Evolutionary conservation across 1,140 invertebrate species (phyloP).

Genomic region (Listronotus bonariensis): DNA sequence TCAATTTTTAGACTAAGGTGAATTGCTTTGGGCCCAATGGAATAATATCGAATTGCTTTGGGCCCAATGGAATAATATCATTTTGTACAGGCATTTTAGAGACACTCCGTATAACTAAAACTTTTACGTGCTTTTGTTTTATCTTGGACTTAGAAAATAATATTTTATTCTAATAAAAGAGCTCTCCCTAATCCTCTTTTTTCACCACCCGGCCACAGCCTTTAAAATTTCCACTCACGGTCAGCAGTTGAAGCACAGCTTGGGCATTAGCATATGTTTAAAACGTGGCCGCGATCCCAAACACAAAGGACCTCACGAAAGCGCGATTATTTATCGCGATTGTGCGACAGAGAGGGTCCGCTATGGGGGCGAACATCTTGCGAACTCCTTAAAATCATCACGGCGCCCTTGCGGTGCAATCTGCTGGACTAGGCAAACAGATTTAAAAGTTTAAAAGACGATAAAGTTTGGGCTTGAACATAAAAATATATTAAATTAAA

Average conservation of each 20-base stretch:
- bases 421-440: slow-evolving; percentile 10
- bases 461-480: neutral
- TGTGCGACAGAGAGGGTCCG: slow-evolving; percentile 16
- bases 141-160: too few relatives aligned
- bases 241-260: slow-evolving; percentile 45
- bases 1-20: too few relatives aligned
- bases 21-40: too few relatives aligned
- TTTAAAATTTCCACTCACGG: slow-evolving; percentile 48
- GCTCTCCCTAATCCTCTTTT: slow-evolving; percentile 15
- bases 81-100: too few relatives aligned
- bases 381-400: slow-evolving; percentile 39
- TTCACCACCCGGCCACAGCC: slow-evolving; percentile 29
- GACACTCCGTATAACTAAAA: too few relatives aligned
- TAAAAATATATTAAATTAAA: too few relatives aligned
- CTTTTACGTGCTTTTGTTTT: too few relatives aligned
- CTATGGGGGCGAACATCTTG: slow-evolving; percentile 43
- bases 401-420: slow-evolving; percentile 19
- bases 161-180: too few relatives aligned
- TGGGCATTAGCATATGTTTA: slow-evolving; percentile 55
- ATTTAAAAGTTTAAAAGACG: slow-evolving; percentile 4
- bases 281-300: slow-evolving; percentile 51
- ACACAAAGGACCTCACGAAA: slow-evolving; percentile 53
- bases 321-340: slow-evolving; percentile 54
- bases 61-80: too few relatives aligned
- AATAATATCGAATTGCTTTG: too few relatives aligned